phyloP scores from a whole-genome alignment of 2,113 vertebrate species.

The Larimichthys polyactis region DNA sequence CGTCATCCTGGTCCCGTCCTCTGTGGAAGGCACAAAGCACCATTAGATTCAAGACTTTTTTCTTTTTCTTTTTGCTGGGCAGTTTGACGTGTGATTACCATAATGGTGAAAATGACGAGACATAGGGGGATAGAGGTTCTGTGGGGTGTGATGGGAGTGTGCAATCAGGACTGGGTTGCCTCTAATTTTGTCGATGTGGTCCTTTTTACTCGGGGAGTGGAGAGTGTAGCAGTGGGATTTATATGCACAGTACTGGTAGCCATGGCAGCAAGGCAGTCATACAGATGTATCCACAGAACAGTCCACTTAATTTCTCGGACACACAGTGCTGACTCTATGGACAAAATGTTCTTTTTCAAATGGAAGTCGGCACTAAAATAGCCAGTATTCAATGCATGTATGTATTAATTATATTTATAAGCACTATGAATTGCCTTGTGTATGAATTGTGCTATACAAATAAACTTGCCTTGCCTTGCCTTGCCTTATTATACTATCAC shows the following conservation, averaged over 20 bases:
- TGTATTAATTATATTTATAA: not conserved
- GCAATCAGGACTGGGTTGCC: slow-evolving; percentile 37
- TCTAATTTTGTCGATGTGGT: slow-evolving; percentile 32
- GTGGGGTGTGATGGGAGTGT: slow-evolving; percentile 8
- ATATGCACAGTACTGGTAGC: slow-evolving; percentile 30
- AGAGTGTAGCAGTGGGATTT: slow-evolving; percentile 14
- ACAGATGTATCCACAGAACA: slow-evolving; percentile 23
- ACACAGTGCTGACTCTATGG: not conserved
- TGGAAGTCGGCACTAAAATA: not conserved
- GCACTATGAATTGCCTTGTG: too few species aligned
- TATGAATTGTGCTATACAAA: too few species aligned
- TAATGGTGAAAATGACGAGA: slow-evolving; percentile 61
- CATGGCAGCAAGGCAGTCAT: slow-evolving; percentile 39
- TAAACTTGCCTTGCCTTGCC: too few species aligned
- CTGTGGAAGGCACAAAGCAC: slow-evolving; percentile 44
- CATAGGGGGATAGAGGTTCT: slow-evolving; percentile 4
- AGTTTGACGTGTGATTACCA: slow-evolving; percentile 57
- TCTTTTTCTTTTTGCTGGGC: slow-evolving; percentile 28
- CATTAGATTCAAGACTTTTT: slow-evolving; percentile 49
- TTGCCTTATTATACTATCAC: too few species aligned
- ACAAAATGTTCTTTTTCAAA: slow-evolving; percentile 16
- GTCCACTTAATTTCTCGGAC: not conserved
- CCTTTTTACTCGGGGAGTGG: not conserved
- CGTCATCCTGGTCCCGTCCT: slow-evolving; percentile 4
- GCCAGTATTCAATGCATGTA: not conserved